Evolutionary conservation across 2,888 invertebrate species (phyloP), one percentile per base, ranked within the genome.

Genomic region (Ceramica pisi): DNA sequence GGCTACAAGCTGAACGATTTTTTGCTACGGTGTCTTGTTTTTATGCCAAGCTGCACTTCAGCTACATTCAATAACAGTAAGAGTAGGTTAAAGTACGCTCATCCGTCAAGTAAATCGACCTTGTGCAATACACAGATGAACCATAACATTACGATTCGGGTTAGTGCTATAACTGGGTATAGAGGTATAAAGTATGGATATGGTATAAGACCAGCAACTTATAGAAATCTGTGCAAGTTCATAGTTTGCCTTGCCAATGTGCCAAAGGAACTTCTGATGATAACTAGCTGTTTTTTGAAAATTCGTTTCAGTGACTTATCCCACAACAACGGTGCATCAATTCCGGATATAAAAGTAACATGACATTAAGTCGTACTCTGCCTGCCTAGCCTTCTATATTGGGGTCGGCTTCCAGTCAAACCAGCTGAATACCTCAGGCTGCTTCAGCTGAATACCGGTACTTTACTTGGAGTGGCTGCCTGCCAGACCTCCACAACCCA

Each of bases 131-230:
- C 21, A 41, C 62, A 50, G 61, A 68, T 65, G 62, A 65, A 66
- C 67, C 57, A 67, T 66, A 55, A 48, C 50, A 67, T 63, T 68
- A 67, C 69, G 35, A 86, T 82, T 79, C 78, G 74, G 86, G 78
- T 86, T 81, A 86, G 65, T 81, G 67, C 70, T 74, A 70, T 80
- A 66, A 74, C 55, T 63, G 44, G 1, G 46, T 2, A 59, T 46
- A 19, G 44, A 66, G 0, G 10, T 4, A 55, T 16, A 10, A 19
- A 19, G 1, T 7, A 16, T 61, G 56, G 61, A 77, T 69, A 38
- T 21, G 77, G 70, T 35, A 60, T 67, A 6, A 19, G 12, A 10
- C 48, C 48, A 48, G n/a, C 1, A n/a, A 21, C 50, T 12, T 10
- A 21, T 1, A 50, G 4, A 50, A 21, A 21, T 4, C 1, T 10